Conservation (phyloP, 1,140 invertebrate genomes). For the Mylabris phalerata region DNA sequence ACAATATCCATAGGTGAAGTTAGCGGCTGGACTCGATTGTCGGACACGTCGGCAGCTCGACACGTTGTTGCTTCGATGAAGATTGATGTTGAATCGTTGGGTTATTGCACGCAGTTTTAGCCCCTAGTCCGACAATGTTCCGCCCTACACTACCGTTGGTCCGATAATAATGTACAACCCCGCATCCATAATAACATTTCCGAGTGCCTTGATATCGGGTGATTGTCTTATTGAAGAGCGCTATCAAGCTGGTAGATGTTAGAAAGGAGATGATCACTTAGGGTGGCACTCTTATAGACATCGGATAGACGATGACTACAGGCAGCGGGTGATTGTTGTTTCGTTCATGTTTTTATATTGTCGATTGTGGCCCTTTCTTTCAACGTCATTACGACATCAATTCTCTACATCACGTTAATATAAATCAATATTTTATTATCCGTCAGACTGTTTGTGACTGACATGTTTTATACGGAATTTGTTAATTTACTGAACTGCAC, state of each 20-base stretch:
- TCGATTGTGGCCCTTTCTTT: background rate
- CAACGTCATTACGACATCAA: conserved; percentile 8
- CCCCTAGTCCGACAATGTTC: conserved; percentile 4
- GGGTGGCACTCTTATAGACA: background rate
- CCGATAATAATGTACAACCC: conserved; percentile 10
- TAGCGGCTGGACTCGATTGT: conserved; percentile 2
- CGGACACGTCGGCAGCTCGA: conserved; percentile 3
- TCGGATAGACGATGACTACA: too few species aligned
- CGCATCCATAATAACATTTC: conserved; percentile 2
- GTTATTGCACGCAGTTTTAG: conserved; percentile 11
- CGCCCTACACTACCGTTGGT: conserved; percentile 1
- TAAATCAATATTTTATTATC: conserved; percentile 28
- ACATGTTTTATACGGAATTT: conserved; percentile 24
- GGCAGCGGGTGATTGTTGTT: background rate
- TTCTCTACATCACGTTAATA: conserved; percentile 4
- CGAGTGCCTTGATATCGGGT: conserved; percentile 6
- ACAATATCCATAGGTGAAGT: conserved; percentile 10
- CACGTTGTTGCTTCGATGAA: background rate
- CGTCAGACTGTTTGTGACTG: conserved; percentile 22
- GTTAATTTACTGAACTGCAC: conserved; percentile 22
- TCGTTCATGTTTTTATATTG: conserved; percentile 14
- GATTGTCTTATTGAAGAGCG: conserved; percentile 13
- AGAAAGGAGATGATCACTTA: conserved; percentile 7
- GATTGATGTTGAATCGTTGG: background rate
- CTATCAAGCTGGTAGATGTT: conserved; percentile 13